Conservation (phyloP, 2,797 vertebrate genomes). For the Ibycter americanus region DNA sequence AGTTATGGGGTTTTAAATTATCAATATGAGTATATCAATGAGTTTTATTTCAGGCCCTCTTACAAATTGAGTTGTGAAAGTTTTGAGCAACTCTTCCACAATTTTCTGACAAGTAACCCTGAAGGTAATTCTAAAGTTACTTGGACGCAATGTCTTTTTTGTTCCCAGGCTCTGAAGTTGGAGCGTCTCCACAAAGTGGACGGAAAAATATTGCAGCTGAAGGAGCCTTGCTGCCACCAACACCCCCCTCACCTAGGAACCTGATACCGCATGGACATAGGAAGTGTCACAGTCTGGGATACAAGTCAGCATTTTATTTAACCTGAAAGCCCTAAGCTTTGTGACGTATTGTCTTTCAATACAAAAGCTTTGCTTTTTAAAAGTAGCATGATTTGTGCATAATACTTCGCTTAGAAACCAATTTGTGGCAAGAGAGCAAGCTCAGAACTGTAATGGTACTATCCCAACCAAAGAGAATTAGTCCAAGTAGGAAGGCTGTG, state of each 20-base stretch:
- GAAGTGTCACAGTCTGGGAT: conserved; percentile 97
- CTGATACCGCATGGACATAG: conserved; percentile 93
- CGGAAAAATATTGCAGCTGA: conserved; percentile 82
- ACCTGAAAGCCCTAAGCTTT: neutral
- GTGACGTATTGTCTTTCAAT: neutral
- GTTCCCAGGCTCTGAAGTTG: conserved; percentile 85
- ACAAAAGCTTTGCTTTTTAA: neutral
- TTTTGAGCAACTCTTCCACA: neutral
- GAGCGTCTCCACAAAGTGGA: conserved; percentile 89
- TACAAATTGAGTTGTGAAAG: neutral
- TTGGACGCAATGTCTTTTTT: neutral
- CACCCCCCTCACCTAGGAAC: conserved; percentile 93
- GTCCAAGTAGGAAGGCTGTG: neutral
- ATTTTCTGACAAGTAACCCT: neutral
- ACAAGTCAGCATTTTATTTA: conserved; percentile 86
- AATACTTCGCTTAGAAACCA: neutral
- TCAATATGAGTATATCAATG: neutral
- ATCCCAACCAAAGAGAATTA: neutral
- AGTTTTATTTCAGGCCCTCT: neutral
- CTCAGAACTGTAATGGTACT: neutral
- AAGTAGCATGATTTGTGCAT: neutral
- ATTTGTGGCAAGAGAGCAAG: neutral
- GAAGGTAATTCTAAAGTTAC: neutral
- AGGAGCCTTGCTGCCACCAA: conserved; percentile 85
- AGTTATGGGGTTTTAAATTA: neutral